Conservation (phyloP, 2,888 invertebrate species). For the Bombyx huttoni region DNA sequence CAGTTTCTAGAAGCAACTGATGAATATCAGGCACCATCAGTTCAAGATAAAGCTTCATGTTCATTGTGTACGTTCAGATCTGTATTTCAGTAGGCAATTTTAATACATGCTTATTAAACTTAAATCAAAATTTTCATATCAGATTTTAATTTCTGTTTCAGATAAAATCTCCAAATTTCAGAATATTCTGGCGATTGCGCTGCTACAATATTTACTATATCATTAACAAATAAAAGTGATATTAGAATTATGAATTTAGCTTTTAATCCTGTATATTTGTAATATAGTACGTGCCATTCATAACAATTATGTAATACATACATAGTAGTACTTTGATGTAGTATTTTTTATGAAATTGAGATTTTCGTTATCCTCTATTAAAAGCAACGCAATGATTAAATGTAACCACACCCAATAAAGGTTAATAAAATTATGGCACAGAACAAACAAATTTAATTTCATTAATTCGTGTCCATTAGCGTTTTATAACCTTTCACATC, state of each 20-base stretch:
- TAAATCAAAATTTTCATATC: no score
- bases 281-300: conserved; percentile 66
- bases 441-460: conserved; percentile 34
- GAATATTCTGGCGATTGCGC: conserved; percentile 38
- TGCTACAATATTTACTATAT: conserved; percentile 52
- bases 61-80: conserved; percentile 35
- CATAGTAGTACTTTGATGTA: conserved; percentile 6
- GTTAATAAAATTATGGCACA: conserved; percentile 58
- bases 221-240: conserved; percentile 64
- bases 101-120: no score
- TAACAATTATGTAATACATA: conserved; percentile 5
- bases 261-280: conserved; percentile 68
- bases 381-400: conserved; percentile 47
- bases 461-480: not conserved
- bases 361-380: conserved; percentile 42
- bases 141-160: conserved; percentile 20
- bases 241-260: conserved; percentile 55
- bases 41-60: conserved; percentile 46
- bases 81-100: no score
- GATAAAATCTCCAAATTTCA: conserved; percentile 35
- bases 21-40: conserved; percentile 56
- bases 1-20: conserved; percentile 84
- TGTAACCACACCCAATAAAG: conserved; percentile 49
- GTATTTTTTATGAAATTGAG: conserved; percentile 54
- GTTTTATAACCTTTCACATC: no score